Conservation (phyloP, 53 echinoderm and acorn worm species). For the Henricia sp. region DNA sequence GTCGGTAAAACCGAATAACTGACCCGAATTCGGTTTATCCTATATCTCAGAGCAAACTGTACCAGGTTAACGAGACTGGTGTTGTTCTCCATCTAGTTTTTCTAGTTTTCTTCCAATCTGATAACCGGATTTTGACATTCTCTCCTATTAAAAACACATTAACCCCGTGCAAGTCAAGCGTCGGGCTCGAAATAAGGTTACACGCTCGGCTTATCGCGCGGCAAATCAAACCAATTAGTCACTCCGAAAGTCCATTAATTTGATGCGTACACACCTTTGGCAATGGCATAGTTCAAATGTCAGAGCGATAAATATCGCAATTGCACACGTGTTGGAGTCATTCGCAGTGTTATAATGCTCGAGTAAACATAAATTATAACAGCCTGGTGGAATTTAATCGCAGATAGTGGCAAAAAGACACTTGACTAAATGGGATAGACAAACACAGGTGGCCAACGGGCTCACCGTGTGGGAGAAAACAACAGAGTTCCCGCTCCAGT, state of each 20-base stretch:
- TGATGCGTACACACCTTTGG: slow-evolving; percentile 2
- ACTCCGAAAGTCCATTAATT: slow-evolving; percentile 38
- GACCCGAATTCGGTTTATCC: no score
- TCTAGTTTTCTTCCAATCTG: not conserved
- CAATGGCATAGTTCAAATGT: slow-evolving; percentile 40
- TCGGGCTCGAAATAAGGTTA: not conserved
- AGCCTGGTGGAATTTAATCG: slow-evolving; percentile 20
- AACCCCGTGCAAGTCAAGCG: not conserved
- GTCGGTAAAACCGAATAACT: no score
- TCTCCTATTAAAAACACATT: not conserved
- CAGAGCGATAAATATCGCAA: slow-evolving; percentile 5
- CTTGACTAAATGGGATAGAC: slow-evolving; percentile 33
- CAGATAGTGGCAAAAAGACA: slow-evolving; percentile 23
- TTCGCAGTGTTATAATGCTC: slow-evolving; percentile 8
- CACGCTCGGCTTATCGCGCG: not conserved
- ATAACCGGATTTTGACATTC: not conserved
- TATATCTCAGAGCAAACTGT: no score
- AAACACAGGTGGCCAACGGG: slow-evolving; percentile 50
- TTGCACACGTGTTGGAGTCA: slow-evolving; percentile 15
- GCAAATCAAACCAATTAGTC: slow-evolving; percentile 23
- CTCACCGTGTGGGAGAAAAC: not conserved
- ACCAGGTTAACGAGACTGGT: no score
- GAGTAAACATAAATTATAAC: slow-evolving; percentile 37
- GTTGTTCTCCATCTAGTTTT: no score
- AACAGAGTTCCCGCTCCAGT: slow-evolving; percentile 16